phyloP scores from a whole-genome alignment of 2,888 invertebrate genomes.

The Uloborus plumipes region DNA sequence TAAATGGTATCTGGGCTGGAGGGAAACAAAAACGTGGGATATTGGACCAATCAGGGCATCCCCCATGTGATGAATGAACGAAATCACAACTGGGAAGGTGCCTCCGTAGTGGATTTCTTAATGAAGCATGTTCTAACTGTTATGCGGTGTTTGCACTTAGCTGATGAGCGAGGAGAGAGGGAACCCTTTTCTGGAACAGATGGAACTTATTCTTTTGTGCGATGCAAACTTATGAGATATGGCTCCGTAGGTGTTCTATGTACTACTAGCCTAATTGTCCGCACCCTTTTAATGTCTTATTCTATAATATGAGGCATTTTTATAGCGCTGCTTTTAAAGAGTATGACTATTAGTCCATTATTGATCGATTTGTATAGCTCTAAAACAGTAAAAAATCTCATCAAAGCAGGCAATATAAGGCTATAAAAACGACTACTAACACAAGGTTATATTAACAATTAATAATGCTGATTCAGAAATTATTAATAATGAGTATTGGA shows the following conservation, averaged over 20 bases:
- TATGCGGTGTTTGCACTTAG: slow-evolving; percentile 58
- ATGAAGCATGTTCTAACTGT: slow-evolving; percentile 48
- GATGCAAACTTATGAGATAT: slow-evolving; percentile 8
- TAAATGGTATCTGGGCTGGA: neutral
- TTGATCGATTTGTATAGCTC: too few species aligned
- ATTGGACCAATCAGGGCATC: slow-evolving; percentile 48
- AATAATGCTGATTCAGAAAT: too few species aligned
- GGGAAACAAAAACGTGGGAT: slow-evolving; percentile 35
- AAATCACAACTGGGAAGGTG: slow-evolving; percentile 35
- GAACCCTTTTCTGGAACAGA: slow-evolving; percentile 24
- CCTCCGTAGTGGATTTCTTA: slow-evolving; percentile 33
- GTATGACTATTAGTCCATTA: too few species aligned
- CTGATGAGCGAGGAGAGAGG: slow-evolving; percentile 25
- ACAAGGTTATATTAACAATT: too few species aligned
- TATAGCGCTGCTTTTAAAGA: too few species aligned
- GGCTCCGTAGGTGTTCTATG: slow-evolving; percentile 19
- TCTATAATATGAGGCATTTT: neutral
- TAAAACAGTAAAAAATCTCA: too few species aligned
- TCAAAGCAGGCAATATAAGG: too few species aligned
- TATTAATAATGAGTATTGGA: too few species aligned
- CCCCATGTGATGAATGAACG: slow-evolving; percentile 50
- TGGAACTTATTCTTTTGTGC: slow-evolving; percentile 39
- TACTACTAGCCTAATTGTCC: slow-evolving; percentile 9
- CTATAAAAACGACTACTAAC: too few species aligned
- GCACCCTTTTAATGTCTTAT: slow-evolving; percentile 22